A percentile compares a stretch with the other conserved stretches of the same genome.
These are phyloP conservation scores for Ellobius talpinus DNA, from an alignment of 2,113 vertebrate genomes.

Conservation along the genomic window DNA sequence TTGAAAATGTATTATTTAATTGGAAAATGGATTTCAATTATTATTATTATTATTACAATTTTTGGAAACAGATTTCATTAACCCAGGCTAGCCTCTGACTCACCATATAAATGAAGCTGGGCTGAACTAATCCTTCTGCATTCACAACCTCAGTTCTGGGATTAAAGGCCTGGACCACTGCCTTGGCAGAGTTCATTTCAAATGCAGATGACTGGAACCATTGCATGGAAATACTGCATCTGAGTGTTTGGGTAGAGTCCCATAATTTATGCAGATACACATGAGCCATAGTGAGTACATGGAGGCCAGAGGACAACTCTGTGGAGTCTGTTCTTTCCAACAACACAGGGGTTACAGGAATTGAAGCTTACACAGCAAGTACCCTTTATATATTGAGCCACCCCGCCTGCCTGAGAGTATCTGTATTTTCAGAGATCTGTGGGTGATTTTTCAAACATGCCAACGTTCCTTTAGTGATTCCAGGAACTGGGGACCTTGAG, in stretches of 20 bases:
- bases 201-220: neutral
- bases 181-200: neutral
- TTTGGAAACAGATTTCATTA: neutral
- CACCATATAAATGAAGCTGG: neutral
- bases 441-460: neutral
- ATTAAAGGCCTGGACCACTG: neutral
- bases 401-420: too few species aligned
- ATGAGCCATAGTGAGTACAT: neutral
- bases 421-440: neutral
- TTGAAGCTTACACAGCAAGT: neutral
- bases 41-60: neutral
- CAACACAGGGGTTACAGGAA: neutral
- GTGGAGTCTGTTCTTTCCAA: neutral
- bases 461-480: neutral
- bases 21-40: neutral
- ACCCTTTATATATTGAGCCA: neutral
- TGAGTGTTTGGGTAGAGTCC: neutral
- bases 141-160: neutral
- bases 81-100: neutral
- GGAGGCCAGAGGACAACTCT: too few species aligned
- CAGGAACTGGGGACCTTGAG: neutral
- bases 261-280: neutral
- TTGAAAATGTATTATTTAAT: conserved; percentile 7
- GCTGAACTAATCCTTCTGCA: neutral
- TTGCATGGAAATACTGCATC: neutral